These are phyloP conservation scores for Globia sparganii DNA, from an alignment of 2,888 invertebrate genomes.

Conservation along the genomic window DNA sequence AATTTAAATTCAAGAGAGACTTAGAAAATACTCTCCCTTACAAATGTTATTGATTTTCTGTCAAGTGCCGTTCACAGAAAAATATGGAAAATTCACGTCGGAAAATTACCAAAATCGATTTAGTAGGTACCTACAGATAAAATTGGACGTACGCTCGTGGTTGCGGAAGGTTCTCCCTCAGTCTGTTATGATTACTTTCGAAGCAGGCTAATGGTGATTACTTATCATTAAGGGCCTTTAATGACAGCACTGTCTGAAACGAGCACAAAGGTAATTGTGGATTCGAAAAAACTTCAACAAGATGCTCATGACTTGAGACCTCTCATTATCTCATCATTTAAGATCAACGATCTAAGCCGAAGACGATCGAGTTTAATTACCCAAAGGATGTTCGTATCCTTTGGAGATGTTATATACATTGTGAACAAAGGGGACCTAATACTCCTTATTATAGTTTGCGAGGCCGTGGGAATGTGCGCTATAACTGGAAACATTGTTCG, in stretches of 20 bases:
- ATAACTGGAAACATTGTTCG: conserved; percentile 46
- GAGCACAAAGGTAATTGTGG: conserved; percentile 24
- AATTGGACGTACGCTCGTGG: conserved; percentile 18
- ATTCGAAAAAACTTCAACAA: conserved; percentile 23
- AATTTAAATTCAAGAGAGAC: conserved; percentile 31
- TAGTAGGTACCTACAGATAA: not conserved
- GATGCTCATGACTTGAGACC: conserved; percentile 6
- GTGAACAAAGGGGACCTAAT: conserved; percentile 50
- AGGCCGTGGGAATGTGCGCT: conserved; percentile 54
- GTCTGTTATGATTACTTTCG: conserved; percentile 44
- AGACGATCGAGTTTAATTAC: conserved; percentile 49
- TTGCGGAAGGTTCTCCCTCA: conserved; percentile 16
- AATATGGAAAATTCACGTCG: conserved; percentile 9
- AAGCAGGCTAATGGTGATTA: conserved; percentile 41
- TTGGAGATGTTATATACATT: conserved; percentile 49
- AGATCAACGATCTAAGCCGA: conserved; percentile 41
- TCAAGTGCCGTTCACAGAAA: conserved; percentile 1
- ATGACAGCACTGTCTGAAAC: conserved; percentile 24
- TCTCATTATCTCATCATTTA: conserved; percentile 46
- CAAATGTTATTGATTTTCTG: conserved; percentile 23
- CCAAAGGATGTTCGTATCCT: conserved; percentile 51
- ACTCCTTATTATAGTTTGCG: conserved; percentile 36
- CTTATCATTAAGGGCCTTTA: conserved; percentile 46
- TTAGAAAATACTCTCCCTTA: conserved; percentile 16
- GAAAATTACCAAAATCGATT: conserved; percentile 3